These are phyloP conservation scores for Linyphia triangularis DNA, from an alignment of 2,888 invertebrate species.

Conservation along the genomic window DNA sequence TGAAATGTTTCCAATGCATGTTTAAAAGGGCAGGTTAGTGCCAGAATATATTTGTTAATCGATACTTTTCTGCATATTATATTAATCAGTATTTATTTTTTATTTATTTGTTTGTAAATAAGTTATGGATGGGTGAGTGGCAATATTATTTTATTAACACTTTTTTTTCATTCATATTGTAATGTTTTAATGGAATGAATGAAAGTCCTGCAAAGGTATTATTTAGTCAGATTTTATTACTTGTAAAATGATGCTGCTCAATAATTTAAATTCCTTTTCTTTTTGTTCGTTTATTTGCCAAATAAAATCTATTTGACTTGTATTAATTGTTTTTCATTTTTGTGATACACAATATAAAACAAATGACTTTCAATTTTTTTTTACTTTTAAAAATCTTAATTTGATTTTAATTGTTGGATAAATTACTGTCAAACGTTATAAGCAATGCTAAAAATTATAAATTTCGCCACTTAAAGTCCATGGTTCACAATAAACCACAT, in stretches of 20 bases:
- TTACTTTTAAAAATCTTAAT: too few species aligned
- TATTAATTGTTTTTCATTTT: slow-evolving; percentile 4
- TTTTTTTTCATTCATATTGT: slow-evolving; percentile 10
- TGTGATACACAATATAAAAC: neutral
- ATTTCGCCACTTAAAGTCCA: too few species aligned
- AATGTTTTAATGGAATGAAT: neutral
- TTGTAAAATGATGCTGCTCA: slow-evolving; percentile 60
- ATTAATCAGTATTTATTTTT: slow-evolving; percentile 64
- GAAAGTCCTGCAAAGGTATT: slow-evolving; percentile 34
- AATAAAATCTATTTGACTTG: slow-evolving; percentile 72
- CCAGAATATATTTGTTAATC: slow-evolving; percentile 41
- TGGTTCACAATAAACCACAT: too few species aligned
- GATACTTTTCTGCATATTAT: slow-evolving; percentile 31
- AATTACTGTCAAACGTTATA: too few species aligned
- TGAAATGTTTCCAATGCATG: slow-evolving; percentile 48
- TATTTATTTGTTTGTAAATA: slow-evolving; percentile 50
- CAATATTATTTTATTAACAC: slow-evolving; percentile 65
- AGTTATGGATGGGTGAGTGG: slow-evolving; percentile 58
- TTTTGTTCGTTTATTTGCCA: slow-evolving; percentile 70
- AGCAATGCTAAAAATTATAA: too few species aligned
- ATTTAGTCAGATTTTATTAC: slow-evolving; percentile 43
- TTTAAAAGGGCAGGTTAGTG: slow-evolving; percentile 36
- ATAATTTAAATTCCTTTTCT: slow-evolving; percentile 52
- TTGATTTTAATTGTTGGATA: too few species aligned
- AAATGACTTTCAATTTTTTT: neutral